Base-by-base conservation (phyloP, 2,888 invertebrate genomes). In the Mesopsocus fuscifrons region DNA sequence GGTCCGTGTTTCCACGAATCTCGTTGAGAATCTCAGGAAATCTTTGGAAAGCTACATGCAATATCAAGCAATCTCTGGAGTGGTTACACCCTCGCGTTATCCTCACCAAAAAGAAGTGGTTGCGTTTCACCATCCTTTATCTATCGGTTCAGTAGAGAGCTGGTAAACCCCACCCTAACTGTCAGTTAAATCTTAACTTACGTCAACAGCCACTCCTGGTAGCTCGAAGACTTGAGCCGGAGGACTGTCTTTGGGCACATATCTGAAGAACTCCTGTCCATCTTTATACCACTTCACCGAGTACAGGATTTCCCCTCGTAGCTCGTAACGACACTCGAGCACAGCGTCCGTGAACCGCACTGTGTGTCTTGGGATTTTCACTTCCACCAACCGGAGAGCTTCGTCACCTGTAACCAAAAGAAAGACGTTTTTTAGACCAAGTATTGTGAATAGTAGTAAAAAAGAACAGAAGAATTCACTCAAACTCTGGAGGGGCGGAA, bases 281-380 rank as follows among this genome's bases (percentile, higher is more conserved):
- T 85, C 84, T 59, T 85, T 87, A 67, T 87, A 87, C 87, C 87
- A 88, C 65, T 87, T 87, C 54, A 87, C 85, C 23, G 85, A 84
- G 62, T 87, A 88, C 40, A 87, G 67, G 41, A 74, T 73, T 59
- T 87, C 85, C 3, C 74, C 75, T 52, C 84, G 82, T 58, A 88
- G 67, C 61, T 81, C 77, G 66, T 81, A 88, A 59, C 77, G 76
- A 62, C 87, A 87, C 57, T 80, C 79, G 52, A 88, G 64, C 45
- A 71, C 66, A 31, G 82, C 81, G 52, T 74, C 74, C 56, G 80
- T 75, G 52, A 81, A 78, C 48, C 80, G 68, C 46, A 83, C 76
- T 51, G 82, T 81, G 62, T 85, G 82, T 49, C 75, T 74, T 15
- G 87, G 87, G 56, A 88, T 77, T 52, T 77, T 71, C 45, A 88